These are phyloP conservation scores for Caenorhabditis japonica DNA, from an alignment of 2,888 invertebrate species.

Conservation along the genomic window DNA sequence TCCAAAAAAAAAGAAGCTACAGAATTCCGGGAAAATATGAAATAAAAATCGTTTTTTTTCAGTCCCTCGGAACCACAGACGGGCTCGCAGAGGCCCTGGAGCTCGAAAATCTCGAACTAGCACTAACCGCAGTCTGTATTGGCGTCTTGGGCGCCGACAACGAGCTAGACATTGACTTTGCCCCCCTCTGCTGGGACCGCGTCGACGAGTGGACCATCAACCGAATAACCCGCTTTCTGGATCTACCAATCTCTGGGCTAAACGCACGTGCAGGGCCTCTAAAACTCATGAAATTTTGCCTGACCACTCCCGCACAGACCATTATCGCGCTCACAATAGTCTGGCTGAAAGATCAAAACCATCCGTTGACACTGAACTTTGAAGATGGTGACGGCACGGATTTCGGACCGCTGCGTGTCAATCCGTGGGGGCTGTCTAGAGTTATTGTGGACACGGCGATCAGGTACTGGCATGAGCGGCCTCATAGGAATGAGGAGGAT, in stretches of 20 bases:
- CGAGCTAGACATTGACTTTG: constrained; percentile 16
- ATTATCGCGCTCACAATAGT: constrained; percentile 10
- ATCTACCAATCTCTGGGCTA: not conserved
- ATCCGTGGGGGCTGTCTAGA: not conserved
- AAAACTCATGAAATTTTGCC: constrained; percentile 14
- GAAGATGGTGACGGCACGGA: not conserved
- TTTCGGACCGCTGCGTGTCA: not conserved
- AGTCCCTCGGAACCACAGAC: not conserved
- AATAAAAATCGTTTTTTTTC: too few species aligned
- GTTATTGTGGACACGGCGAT: not conserved
- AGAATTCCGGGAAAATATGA: too few species aligned
- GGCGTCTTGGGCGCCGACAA: constrained; percentile 15
- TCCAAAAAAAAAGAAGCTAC: too few species aligned
- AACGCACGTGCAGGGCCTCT: not conserved
- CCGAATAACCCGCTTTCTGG: not conserved
- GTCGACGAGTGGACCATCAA: constrained; percentile 24
- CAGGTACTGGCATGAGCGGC: constrained; percentile 1
- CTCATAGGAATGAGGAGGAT: not conserved
- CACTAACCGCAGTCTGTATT: constrained; percentile 28
- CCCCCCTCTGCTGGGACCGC: constrained; percentile 1
- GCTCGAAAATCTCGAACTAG: not conserved
- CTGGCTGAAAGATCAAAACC: not conserved
- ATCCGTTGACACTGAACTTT: not conserved
- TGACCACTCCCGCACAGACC: constrained; percentile 4
- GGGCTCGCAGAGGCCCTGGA: constrained; percentile 7